A percentile compares a stretch with the other conserved stretches of the same genome.
phyloP scores from a whole-genome alignment of 2,797 vertebrate genomes.

The Adrianichthys oophorus region DNA sequence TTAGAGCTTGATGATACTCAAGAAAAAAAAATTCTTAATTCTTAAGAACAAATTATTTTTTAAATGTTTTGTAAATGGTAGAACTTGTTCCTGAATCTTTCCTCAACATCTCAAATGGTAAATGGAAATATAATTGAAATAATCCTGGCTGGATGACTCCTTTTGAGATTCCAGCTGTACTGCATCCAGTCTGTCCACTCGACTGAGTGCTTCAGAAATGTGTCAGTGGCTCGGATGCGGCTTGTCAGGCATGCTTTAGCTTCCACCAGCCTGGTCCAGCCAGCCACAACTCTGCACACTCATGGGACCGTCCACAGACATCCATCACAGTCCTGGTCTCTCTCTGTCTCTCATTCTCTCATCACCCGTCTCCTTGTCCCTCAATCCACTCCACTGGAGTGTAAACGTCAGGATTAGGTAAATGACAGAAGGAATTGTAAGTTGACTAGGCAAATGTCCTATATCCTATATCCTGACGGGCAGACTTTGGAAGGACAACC shows the following conservation, averaged over 20 bases:
- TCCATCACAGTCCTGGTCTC: conserved; percentile 63
- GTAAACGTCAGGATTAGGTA: conserved; percentile 73
- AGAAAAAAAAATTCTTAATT: too few species aligned
- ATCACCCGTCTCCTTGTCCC: conserved; percentile 66
- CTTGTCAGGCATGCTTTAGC: conserved; percentile 77
- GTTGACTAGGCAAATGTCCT: conserved; percentile 64
- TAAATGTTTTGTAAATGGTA: not conserved
- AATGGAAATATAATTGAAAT: conserved; percentile 43
- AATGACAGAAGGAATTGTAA: conserved; percentile 65
- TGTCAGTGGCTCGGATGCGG: conserved; percentile 77
- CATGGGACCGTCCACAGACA: conserved; percentile 72
- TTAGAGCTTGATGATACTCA: too few species aligned
- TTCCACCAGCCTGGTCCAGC: conserved; percentile 59
- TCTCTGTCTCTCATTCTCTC: conserved; percentile 63
- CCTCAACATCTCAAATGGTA: conserved; percentile 18
- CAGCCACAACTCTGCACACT: conserved; percentile 53
- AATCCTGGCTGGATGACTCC: conserved; percentile 51
- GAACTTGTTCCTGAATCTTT: not conserved
- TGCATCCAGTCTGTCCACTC: conserved; percentile 66
- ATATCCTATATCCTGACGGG: conserved; percentile 43
- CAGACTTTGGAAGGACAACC: conserved; percentile 28
- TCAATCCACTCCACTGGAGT: conserved; percentile 66
- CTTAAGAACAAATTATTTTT: too few species aligned
- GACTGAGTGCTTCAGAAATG: conserved; percentile 61
- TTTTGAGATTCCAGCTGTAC: conserved; percentile 64